Conservation (phyloP, 2,797 vertebrate genomes). For the Tadarida brasiliensis region DNA sequence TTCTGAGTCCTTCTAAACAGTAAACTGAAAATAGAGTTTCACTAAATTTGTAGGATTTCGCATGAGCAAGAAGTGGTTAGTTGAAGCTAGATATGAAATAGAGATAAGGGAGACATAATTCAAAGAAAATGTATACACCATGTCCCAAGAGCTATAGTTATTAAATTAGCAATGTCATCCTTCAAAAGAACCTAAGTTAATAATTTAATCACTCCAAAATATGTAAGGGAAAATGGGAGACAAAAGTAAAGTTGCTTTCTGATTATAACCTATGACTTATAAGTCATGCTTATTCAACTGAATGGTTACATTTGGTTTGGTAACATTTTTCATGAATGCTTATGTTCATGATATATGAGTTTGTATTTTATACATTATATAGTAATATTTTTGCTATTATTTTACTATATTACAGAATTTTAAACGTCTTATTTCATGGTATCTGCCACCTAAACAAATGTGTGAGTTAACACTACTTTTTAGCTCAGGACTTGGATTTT, state of each 20-base stretch:
- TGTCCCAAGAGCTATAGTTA: not conserved
- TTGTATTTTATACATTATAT: constrained; percentile 1
- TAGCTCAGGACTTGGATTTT: constrained; percentile 16
- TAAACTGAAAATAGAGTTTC: not conserved
- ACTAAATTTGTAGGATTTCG: not conserved
- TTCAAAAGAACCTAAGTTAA: not conserved
- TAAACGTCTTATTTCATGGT: constrained; percentile 25
- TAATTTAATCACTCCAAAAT: not conserved
- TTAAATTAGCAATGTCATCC: not conserved
- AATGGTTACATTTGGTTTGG: not conserved
- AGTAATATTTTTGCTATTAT: constrained; percentile 7
- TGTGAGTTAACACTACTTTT: constrained; percentile 41
- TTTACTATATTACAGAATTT: constrained; percentile 21
- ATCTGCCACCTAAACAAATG: not conserved
- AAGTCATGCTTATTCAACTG: not conserved
- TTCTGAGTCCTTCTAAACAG: not conserved
- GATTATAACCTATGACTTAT: not conserved
- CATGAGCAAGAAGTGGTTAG: not conserved
- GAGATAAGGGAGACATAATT: not conserved
- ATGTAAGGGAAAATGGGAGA: not conserved
- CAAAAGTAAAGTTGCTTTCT: not conserved
- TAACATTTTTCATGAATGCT: not conserved
- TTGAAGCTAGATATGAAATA: not conserved
- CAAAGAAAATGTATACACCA: not conserved
- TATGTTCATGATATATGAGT: not conserved